Evolutionary conservation across 64 coral and sea anemone species (phyloP).

Genomic region (Platygyra sinensis): DNA sequence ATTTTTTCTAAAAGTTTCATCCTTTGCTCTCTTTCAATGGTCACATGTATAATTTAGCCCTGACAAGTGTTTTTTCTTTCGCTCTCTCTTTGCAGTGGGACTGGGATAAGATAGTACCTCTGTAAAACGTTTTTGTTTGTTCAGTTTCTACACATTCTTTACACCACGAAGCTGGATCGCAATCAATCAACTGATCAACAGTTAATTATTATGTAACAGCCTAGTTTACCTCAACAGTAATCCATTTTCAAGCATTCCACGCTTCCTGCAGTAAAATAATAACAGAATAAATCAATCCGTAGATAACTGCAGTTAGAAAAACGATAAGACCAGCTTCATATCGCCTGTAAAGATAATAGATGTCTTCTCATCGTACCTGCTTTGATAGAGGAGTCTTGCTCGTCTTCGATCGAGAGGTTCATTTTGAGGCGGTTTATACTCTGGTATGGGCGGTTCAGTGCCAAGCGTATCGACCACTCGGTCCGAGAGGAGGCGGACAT

Average conservation of each 20-base stretch:
- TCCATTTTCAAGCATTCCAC: constrained; percentile 99
- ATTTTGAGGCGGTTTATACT: constrained; percentile 65
- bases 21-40: no score
- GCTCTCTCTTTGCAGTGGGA: no score
- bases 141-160: no score
- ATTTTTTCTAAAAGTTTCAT: no score
- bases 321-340: neutral
- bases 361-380: constrained; percentile 62
- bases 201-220: neutral
- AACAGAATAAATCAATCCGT: neutral
- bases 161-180: no score
- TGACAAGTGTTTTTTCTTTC: no score
- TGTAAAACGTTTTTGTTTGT: no score
- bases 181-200: no score
- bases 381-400: constrained; percentile 82
- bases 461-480: constrained; percentile 56
- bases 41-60: no score
- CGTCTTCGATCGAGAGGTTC: constrained; percentile 66
- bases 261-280: constrained; percentile 59
- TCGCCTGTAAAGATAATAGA: no score
- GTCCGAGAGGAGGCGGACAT: constrained; percentile 56
- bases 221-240: constrained; percentile 74
- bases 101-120: no score
- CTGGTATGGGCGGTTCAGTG: constrained; percentile 60
- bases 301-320: neutral